phyloP scores from a whole-genome alignment of 1,140 invertebrate genomes.

The Propsilocerus akamusi region DNA sequence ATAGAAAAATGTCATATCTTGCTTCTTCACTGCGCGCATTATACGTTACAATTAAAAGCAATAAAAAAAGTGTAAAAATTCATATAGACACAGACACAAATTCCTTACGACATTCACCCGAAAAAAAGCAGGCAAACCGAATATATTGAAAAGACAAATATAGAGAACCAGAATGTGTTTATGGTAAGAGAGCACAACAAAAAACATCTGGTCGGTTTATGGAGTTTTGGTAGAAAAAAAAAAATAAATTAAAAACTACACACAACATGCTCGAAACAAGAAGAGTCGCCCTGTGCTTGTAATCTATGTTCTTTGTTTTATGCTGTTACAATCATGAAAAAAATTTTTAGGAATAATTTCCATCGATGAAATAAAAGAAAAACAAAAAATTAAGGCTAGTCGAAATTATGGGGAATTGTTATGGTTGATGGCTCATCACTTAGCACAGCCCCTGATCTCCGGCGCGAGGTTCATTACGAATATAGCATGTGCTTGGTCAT shows the following conservation, averaged over 20 bases:
- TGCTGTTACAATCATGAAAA: not conserved
- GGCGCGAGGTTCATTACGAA: conserved; percentile 3
- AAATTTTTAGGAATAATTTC: too few species aligned
- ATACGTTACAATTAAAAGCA: too few species aligned
- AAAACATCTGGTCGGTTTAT: conserved; percentile 1
- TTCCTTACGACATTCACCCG: not conserved
- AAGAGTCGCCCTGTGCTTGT: not conserved
- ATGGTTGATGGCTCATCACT: too few species aligned
- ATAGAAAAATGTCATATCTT: too few species aligned
- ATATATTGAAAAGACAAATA: not conserved
- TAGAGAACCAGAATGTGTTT: not conserved
- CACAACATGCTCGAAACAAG: not conserved
- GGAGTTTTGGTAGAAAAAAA: not conserved
- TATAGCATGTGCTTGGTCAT: not conserved
- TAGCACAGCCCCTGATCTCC: too few species aligned
- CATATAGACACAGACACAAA: not conserved
- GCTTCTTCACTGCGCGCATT: too few species aligned
- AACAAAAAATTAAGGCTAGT: too few species aligned
- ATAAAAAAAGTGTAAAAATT: not conserved
- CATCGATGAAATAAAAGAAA: too few species aligned
- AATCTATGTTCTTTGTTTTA: not conserved
- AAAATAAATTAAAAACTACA: not conserved
- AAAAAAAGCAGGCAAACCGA: not conserved
- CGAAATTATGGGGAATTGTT: too few species aligned
- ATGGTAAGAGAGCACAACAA: not conserved